Percentiles rank a stretch among this genome's conserved stretches.
phyloP scores from a whole-genome alignment of 2,797 vertebrate species.

The Molossus alvarezi region DNA sequence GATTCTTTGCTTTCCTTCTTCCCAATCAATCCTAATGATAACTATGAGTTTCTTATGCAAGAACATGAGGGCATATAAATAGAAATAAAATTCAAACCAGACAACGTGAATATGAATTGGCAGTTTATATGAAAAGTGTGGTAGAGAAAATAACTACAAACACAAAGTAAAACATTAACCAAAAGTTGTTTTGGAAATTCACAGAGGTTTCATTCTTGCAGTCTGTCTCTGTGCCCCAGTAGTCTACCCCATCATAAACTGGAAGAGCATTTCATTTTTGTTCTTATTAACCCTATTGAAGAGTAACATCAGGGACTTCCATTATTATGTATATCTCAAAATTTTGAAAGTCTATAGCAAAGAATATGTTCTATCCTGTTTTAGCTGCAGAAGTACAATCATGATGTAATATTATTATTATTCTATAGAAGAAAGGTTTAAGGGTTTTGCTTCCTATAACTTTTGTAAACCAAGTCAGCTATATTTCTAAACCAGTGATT shows the following conservation, averaged over 20 bases:
- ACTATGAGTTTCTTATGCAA: not conserved
- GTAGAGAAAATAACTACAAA: not conserved
- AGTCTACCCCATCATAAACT: not conserved
- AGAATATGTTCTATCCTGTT: not conserved
- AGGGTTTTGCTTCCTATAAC: not conserved
- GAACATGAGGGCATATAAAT: not conserved
- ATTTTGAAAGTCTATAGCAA: constrained; percentile 53
- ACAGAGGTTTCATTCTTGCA: not conserved
- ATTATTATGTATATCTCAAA: not conserved
- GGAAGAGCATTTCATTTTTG: not conserved
- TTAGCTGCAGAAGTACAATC: not conserved
- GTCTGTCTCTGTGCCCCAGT: not conserved
- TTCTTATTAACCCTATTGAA: not conserved
- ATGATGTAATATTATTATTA: constrained; percentile 40
- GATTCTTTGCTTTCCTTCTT: not conserved
- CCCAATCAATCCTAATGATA: not conserved
- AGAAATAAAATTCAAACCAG: constrained; percentile 43
- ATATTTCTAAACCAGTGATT: not conserved
- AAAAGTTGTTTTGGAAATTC: constrained; percentile 20
- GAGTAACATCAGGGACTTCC: not conserved
- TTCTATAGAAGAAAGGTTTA: constrained; percentile 12
- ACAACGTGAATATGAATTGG: not conserved
- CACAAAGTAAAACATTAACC: constrained; percentile 26
- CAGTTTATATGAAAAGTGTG: not conserved
- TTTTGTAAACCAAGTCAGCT: not conserved